phyloP scores from a whole-genome alignment of 2,113 vertebrate genomes.

The Girardinichthys multiradiatus region DNA sequence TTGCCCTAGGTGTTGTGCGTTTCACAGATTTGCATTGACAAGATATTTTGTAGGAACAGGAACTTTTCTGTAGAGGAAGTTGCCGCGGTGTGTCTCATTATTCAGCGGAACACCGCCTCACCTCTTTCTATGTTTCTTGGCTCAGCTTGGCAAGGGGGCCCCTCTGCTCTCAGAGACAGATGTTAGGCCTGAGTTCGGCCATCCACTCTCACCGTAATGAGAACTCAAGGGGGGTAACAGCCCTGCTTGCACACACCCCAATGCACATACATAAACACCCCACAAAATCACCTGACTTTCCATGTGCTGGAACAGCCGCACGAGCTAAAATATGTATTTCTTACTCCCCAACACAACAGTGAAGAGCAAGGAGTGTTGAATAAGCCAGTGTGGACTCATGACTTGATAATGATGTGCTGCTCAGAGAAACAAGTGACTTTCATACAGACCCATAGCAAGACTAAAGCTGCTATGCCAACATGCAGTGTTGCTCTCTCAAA shows the following conservation, averaged over 20 bases:
- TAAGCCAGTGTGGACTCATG: slow-evolving; percentile 29
- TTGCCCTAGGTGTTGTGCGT: not conserved
- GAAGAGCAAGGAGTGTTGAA: not conserved
- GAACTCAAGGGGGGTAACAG: slow-evolving; percentile 60
- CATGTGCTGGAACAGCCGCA: not conserved
- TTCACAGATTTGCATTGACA: not conserved
- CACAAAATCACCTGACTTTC: no score
- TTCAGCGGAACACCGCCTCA: slow-evolving; percentile 28
- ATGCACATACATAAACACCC: slow-evolving; percentile 1
- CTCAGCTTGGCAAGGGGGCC: slow-evolving; percentile 39
- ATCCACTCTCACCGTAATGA: slow-evolving; percentile 67
- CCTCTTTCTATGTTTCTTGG: slow-evolving; percentile 28
- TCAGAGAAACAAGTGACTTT: slow-evolving; percentile 56
- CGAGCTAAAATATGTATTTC: not conserved
- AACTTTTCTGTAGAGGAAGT: slow-evolving; percentile 2
- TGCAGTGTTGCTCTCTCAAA: not conserved
- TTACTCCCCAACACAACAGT: not conserved
- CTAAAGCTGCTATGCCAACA: slow-evolving; percentile 29
- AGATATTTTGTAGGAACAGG: not conserved
- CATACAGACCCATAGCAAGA: not conserved
- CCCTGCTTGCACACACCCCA: slow-evolving; percentile 1
- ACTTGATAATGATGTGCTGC: slow-evolving; percentile 52
- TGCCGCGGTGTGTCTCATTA: slow-evolving; percentile 9
- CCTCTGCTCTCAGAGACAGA: slow-evolving; percentile 66
- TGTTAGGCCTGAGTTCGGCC: slow-evolving; percentile 54